These are phyloP conservation scores for Zootermopsis nevadensis DNA, from an alignment of 2,888 invertebrate genomes.

Conservation along the genomic window DNA sequence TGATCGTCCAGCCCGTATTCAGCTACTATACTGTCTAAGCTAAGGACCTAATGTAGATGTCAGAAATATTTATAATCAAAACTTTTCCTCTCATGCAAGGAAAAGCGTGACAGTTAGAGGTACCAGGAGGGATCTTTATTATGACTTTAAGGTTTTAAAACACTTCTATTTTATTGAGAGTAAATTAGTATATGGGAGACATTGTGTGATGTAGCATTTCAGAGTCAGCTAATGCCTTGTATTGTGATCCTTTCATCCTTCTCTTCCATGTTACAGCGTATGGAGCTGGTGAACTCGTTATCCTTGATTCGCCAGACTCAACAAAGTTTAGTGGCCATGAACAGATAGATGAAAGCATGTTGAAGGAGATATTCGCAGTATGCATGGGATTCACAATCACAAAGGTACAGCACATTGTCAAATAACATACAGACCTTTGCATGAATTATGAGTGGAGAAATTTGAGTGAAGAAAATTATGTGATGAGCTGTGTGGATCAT, in stretches of 20 bases:
- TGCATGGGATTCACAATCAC: not conserved
- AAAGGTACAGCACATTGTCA: not conserved
- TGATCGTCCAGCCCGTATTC: no score
- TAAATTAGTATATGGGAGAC: no score
- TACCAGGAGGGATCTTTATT: not conserved
- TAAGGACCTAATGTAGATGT: no score
- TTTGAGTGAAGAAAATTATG: no score
- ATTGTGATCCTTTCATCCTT: not conserved
- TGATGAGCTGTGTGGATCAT: no score
- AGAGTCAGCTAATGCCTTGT: not conserved
- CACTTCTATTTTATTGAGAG: not conserved
- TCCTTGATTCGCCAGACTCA: conserved; percentile 1
- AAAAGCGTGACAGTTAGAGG: no score
- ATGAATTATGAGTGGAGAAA: no score
- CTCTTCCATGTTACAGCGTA: not conserved
- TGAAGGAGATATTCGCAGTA: conserved; percentile 14
- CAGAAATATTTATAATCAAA: no score
- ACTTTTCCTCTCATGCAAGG: no score
- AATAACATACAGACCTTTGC: no score
- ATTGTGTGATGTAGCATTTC: not conserved
- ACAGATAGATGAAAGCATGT: conserved; percentile 2
- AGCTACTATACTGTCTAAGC: no score
- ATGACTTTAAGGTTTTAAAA: not conserved
- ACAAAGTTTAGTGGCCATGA: not conserved
- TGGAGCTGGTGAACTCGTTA: conserved; percentile 19